Evolutionary conservation across 2,113 vertebrate species (phyloP), one percentile per base, ranked within the genome.

Genomic region (Psittacus erithacus): DNA sequence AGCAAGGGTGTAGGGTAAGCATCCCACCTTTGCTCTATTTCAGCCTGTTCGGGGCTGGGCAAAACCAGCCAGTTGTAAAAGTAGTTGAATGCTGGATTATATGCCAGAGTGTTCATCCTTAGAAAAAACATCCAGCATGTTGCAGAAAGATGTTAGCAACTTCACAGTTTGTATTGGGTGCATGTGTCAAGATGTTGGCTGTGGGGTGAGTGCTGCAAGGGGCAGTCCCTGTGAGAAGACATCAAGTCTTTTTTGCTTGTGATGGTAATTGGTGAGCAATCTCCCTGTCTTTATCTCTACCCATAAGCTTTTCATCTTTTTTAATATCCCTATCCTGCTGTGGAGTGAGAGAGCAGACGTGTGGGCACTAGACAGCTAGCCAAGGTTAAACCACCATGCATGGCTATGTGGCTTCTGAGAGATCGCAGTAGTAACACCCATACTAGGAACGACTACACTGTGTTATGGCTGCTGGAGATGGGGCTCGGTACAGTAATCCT

Each of bases 121-220:
- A 39, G 10, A 47, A 76, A 79, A 73, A 73, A 6, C 10, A 24
- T 46, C 10, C 31, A 69, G 41, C 9, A 7, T 12, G 3, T 18
- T 76, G n/a, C 49, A 80, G 22, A 81, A 77, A 69, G 9, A 20
- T 41, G 24, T 3, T 38, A 55, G 17, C 5, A 53, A 77, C 10
- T 62, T 80, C 39, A 38, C 6, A 12, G 60, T 69, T 73, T n/a
- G 4, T 28, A 28, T 10, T 8, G 2, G 6, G 18, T 52, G 8
- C 46, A 27, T 0, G 0, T 57, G 12, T n/a, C 41, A 63, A 38
- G 25, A n/a, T 11, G 17, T 20, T 67, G 15, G 13, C 24, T 22
- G 4, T 7, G 10, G 1, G 3, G 5, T 5, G 0, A 0, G 18
- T 60, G 43, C 19, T 59, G 23, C 31, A 75, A 35, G 14, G 23